These are phyloP conservation scores for Galerucella calmariensis DNA, from an alignment of 2,888 invertebrate species.

Conservation along the genomic window DNA sequence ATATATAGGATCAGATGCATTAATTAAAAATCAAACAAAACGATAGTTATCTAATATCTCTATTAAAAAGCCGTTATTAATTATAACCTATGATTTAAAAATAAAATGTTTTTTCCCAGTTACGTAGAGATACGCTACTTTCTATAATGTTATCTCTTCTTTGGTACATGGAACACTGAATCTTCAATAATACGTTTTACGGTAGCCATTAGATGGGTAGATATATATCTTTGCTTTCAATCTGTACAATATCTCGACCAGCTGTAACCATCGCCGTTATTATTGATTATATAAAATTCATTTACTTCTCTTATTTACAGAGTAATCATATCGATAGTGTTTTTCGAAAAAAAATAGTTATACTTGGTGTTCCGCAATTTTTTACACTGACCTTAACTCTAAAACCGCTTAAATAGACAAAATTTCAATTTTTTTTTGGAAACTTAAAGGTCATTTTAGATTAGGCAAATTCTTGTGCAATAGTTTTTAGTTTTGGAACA, in stretches of 20 bases:
- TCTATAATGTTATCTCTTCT: constrained; percentile 32
- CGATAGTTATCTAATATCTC: constrained; percentile 6
- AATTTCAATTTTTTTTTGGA: no score
- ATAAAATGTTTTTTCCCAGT: constrained; percentile 19
- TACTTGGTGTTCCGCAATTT: no score
- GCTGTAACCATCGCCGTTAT: constrained; percentile 34
- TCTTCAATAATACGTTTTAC: constrained; percentile 36
- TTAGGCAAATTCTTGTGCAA: no score
- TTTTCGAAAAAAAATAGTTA: no score
- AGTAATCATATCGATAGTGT: neutral
- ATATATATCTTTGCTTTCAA: constrained; percentile 34
- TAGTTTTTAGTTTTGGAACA: no score
- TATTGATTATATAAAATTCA: constrained; percentile 30
- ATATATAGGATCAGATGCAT: neutral
- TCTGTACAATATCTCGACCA: constrained; percentile 31
- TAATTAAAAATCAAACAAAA: constrained; percentile 14
- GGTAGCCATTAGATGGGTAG: constrained; percentile 27
- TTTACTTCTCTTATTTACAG: constrained; percentile 20
- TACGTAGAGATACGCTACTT: constrained; percentile 25
- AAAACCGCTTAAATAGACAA: no score
- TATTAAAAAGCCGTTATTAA: constrained; percentile 18
- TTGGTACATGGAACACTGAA: constrained; percentile 27
- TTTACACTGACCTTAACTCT: no score
- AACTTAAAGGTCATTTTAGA: no score
- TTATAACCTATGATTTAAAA: constrained; percentile 21